Base-by-base conservation (phyloP, 2,113 vertebrate genomes). In the Lota lota region DNA sequence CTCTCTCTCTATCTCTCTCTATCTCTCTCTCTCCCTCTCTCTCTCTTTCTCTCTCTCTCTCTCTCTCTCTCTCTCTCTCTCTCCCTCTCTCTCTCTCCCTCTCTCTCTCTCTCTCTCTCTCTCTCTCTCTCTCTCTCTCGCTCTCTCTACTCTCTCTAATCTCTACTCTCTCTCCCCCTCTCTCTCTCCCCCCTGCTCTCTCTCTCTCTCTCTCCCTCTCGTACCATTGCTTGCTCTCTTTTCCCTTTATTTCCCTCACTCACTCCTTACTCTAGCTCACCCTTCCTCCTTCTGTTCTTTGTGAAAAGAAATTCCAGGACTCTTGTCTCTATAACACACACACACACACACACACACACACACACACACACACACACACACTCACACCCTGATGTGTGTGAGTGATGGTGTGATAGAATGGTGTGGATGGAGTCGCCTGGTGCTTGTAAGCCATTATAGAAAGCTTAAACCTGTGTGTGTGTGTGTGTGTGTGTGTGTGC, bases 331-430 rank as follows among this genome's bases (percentile, higher is more conserved):
- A 47, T 47, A 14, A 47, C 1, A 47, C 22, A 22, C 78, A 65
- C 17, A 22, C 71, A 18, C 69, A 64, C 6, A 6, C 74, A 16
- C 22, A 21, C 73, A 54, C 71, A 22, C 53, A 19, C 61, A n/a
- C 20, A 63, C 17, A 11, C 21, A 3, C 1, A 0, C 28, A 63
- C 33, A 40, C 33, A 1, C 54, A 28, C 65, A 53, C 59, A 72
- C 54, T 2, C 72, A 62, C 62, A 16, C 20, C 16, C n/a, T 5
- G 4, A 66, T 8, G 36, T 63, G 67, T 69, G 67, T 83, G 83
- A 85, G 63, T 79, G 85, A 78, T 85, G 36, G 77, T 88, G 85
- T 83, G 83, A 79, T 91, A 66, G 70, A 82, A 80, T 72, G 86
- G 76, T 63, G 75, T 51, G 60, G 78, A 78, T 67, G 68, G 78